phyloP scores from a whole-genome alignment of 2,797 vertebrate species.

The Dicrostonyx torquatus region DNA sequence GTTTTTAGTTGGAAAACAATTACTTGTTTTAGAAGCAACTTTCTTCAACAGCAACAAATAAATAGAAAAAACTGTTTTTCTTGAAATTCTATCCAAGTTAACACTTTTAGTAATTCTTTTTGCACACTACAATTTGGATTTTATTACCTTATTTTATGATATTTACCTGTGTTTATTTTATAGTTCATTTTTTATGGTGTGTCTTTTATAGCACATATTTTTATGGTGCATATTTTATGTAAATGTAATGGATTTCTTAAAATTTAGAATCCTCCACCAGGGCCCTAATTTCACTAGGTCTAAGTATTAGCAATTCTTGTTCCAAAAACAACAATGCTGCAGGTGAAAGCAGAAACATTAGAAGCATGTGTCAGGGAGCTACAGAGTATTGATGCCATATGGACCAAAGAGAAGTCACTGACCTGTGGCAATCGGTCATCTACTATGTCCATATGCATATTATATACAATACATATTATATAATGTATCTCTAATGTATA shows the following conservation, averaged over 20 bases:
- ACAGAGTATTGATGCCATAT: neutral
- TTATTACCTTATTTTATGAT: conserved; percentile 13
- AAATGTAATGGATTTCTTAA: neutral
- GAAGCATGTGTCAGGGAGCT: neutral
- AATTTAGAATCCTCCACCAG: conserved; percentile 12
- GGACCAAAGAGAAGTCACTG: neutral
- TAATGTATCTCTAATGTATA: too few species aligned
- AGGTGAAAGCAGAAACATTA: neutral
- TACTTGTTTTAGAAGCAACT: conserved; percentile 63
- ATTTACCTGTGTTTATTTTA: conserved; percentile 19
- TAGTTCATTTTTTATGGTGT: neutral
- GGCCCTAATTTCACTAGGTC: neutral
- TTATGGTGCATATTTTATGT: conserved; percentile 22
- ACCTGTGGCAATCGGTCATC: neutral
- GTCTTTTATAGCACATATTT: neutral
- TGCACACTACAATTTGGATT: neutral
- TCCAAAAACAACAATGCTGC: neutral
- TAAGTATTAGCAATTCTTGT: conserved; percentile 33
- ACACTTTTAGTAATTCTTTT: neutral
- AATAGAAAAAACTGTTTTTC: neutral
- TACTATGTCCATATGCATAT: neutral
- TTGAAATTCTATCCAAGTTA: conserved; percentile 24
- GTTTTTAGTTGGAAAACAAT: conserved; percentile 65
- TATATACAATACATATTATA: neutral
- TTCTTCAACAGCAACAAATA: conserved; percentile 65